Evolutionary conservation across 2,797 vertebrate species (phyloP).

Genomic region (Pterois miles): DNA sequence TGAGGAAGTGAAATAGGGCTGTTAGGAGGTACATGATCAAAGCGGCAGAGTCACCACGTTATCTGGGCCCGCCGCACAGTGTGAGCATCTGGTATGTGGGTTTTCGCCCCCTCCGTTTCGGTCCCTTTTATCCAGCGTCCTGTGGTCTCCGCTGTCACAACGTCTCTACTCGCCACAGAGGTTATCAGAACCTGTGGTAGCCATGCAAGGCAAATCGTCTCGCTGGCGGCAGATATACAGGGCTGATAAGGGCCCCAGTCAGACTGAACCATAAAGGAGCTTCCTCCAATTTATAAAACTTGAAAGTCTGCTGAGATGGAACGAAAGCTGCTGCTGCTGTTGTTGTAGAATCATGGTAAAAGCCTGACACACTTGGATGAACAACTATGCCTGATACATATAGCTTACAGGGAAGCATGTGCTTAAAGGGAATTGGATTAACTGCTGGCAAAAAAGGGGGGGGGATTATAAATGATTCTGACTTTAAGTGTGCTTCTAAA

Average conservation of each 20-base stretch:
- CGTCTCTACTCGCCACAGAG: constrained; percentile 36
- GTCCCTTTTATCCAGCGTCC: constrained; percentile 53
- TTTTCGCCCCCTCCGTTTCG: neutral
- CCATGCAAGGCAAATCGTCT: constrained; percentile 50
- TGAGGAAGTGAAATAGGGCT: constrained; percentile 48
- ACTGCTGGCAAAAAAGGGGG: constrained; percentile 31
- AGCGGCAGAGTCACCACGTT: constrained; percentile 45
- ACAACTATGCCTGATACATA: constrained; percentile 61
- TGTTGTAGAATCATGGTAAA: constrained; percentile 58
- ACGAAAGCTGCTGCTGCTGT: constrained; percentile 34
- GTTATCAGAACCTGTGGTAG: constrained; percentile 61
- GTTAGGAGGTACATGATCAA: constrained; percentile 65
- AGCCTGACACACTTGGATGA: constrained; percentile 67
- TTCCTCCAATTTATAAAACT: constrained; percentile 48
- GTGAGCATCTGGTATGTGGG: constrained; percentile 66
- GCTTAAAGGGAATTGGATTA: constrained; percentile 75
- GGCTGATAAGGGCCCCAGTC: constrained; percentile 45
- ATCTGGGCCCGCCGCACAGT: constrained; percentile 54
- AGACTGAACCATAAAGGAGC: constrained; percentile 19
- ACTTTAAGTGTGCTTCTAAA: constrained; percentile 67
- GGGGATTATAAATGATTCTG: constrained; percentile 70
- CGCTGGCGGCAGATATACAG: constrained; percentile 46
- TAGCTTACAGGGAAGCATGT: constrained; percentile 58
- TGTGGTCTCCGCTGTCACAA: constrained; percentile 48
- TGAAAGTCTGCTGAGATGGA: constrained; percentile 46